Conservation (phyloP, 2,888 invertebrate genomes). For the Phalera bucephala region DNA sequence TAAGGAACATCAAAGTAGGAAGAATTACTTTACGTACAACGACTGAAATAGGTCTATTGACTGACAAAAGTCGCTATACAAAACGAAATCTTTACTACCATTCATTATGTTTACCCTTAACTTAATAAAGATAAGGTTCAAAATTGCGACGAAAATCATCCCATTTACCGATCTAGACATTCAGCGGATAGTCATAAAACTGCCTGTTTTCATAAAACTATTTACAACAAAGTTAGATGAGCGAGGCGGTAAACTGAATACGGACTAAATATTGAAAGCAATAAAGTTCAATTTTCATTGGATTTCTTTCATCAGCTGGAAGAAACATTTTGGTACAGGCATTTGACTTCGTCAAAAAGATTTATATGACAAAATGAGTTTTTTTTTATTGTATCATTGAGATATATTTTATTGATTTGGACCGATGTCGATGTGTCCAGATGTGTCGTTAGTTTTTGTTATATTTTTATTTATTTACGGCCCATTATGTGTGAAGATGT, state of each 20-base stretch:
- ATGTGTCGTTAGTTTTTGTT: slow-evolving; percentile 32
- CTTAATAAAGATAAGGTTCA: neutral
- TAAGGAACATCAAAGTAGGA: slow-evolving; percentile 32
- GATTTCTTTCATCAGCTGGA: slow-evolving; percentile 12
- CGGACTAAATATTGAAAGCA: slow-evolving; percentile 1
- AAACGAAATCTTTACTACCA: slow-evolving; percentile 1
- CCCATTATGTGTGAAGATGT: slow-evolving; percentile 33
- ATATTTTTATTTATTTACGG: slow-evolving; percentile 35
- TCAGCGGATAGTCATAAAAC: slow-evolving; percentile 49
- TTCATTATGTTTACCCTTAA: slow-evolving; percentile 2
- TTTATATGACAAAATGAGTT: slow-evolving; percentile 55
- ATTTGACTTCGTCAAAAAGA: slow-evolving; percentile 50
- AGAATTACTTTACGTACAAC: slow-evolving; percentile 38
- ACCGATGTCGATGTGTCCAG: slow-evolving; percentile 10
- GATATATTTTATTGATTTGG: slow-evolving; percentile 37
- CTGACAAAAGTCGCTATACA: slow-evolving; percentile 23
- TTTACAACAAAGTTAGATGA: slow-evolving; percentile 42
- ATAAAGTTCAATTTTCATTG: slow-evolving; percentile 12
- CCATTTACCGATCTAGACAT: slow-evolving; percentile 44
- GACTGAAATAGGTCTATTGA: slow-evolving; percentile 31
- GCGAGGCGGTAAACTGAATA: slow-evolving; percentile 8
- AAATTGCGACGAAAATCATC: slow-evolving; percentile 1
- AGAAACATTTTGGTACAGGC: slow-evolving; percentile 30
- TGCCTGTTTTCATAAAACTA: slow-evolving; percentile 60
- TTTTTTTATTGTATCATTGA: slow-evolving; percentile 41